Percentiles rank a stretch among this genome's conserved stretches.
Evolutionary conservation across 2,113 vertebrate species (phyloP).

Genomic region (Aegithalos caudatus): DNA sequence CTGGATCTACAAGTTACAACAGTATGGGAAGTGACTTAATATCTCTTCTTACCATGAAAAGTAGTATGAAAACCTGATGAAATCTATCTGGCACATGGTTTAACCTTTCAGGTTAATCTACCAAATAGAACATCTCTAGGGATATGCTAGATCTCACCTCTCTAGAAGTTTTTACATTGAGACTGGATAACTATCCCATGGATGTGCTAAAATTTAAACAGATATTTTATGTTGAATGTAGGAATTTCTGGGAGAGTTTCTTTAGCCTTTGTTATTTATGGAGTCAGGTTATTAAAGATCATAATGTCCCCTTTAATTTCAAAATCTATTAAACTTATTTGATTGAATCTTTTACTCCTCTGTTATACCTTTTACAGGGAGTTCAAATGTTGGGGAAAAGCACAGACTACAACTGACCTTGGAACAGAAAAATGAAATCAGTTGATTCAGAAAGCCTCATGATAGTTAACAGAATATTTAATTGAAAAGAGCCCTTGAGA

Average conservation of each 20-base stretch:
- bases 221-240: neutral
- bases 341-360: neutral
- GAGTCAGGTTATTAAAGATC: neutral
- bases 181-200: neutral
- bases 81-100: neutral
- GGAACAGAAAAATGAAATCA: neutral
- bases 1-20: neutral
- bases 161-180: neutral
- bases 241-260: neutral
- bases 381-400: neutral
- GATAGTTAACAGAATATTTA: constrained; percentile 29
- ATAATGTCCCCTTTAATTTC: neutral
- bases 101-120: neutral
- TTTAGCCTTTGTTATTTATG: neutral
- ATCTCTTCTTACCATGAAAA: neutral
- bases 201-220: neutral
- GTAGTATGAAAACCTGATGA: neutral
- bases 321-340: neutral
- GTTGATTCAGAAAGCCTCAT: neutral
- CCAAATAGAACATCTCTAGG: neutral
- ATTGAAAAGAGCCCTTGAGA: constrained; percentile 42
- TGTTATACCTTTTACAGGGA: neutral
- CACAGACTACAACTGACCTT: neutral
- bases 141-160: neutral
- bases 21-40: neutral